These are phyloP conservation scores for Odocoileus virginianus DNA, from an alignment of 2,113 vertebrate species.

Conservation along the genomic window DNA sequence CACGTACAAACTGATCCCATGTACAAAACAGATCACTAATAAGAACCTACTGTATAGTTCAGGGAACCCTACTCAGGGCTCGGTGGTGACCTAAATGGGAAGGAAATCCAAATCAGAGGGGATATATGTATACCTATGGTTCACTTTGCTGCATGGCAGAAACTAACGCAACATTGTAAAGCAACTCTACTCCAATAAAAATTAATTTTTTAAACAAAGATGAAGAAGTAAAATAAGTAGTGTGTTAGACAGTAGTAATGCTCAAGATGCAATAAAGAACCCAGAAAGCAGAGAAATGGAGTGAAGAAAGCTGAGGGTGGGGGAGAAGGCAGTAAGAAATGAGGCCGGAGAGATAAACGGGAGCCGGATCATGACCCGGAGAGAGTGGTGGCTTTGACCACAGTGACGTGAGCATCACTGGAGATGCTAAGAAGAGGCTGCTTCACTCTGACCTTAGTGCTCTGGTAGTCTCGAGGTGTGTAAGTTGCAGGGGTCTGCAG, in stretches of 20 bases:
- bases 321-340: not conserved
- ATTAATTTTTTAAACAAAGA: not conserved
- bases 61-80: not conserved
- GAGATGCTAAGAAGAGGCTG: not conserved
- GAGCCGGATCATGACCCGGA: too few relatives aligned
- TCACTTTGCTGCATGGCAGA: not conserved
- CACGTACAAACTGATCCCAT: not conserved
- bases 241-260: not conserved
- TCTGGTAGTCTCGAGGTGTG: not conserved
- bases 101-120: not conserved
- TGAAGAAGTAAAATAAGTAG: not conserved
- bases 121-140: not conserved
- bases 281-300: not conserved
- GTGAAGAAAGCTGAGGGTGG: not conserved
- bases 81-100: not conserved
- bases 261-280: not conserved
- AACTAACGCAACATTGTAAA: not conserved
- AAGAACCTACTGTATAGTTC: not conserved
- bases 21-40: not conserved
- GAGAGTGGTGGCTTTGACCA: not conserved
- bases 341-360: not conserved
- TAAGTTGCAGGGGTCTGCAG: not conserved
- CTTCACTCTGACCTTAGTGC: not conserved
- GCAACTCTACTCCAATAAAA: not conserved
- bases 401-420: fast-evolving